phyloP scores from a whole-genome alignment of 2,888 invertebrate species.

The Cephus rjabovi region DNA sequence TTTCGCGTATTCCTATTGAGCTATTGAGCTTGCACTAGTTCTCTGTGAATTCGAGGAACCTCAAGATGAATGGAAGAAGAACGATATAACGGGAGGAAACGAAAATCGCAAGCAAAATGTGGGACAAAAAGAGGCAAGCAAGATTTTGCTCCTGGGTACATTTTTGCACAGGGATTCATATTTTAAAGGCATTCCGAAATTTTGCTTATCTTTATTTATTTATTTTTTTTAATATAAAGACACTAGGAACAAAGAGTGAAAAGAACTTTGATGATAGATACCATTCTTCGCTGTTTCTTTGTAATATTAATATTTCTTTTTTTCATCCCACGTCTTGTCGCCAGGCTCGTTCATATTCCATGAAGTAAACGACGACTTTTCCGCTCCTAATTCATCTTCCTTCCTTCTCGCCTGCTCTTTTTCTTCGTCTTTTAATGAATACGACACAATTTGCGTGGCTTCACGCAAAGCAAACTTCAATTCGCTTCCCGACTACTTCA shows the following conservation, averaged over 20 bases:
- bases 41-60: neutral
- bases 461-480: neutral
- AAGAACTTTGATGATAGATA: neutral
- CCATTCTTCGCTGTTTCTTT: neutral
- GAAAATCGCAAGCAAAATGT: neutral
- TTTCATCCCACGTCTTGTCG: neutral
- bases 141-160: neutral
- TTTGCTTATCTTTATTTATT: neutral
- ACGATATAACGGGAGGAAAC: neutral
- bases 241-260: neutral
- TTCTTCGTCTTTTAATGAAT: neutral
- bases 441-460: too few relatives aligned
- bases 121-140: neutral
- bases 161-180: neutral
- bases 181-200: neutral
- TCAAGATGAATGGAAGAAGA: neutral
- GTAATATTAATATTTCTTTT: neutral
- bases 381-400: neutral
- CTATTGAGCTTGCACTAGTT: neutral
- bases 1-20: neutral
- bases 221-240: neutral
- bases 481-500: neutral
- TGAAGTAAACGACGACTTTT: neutral
- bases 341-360: neutral
- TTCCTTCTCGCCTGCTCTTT: neutral